A percentile compares a stretch with the other conserved stretches of the same genome.
Conservation (phyloP, 2,888 invertebrate species). For the Ischnura elegans region DNA sequence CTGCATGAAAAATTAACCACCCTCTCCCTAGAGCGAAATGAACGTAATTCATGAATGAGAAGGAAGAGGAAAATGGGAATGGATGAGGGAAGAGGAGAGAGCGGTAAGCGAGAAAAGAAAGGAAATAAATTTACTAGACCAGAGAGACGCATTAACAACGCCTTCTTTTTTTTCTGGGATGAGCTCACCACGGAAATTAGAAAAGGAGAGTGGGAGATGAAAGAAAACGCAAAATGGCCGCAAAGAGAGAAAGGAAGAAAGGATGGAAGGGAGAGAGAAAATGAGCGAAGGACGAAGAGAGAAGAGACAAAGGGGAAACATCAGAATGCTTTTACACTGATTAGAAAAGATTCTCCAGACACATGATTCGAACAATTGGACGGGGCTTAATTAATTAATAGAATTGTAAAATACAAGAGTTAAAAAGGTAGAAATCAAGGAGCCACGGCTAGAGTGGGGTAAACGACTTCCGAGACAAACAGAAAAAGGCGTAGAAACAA, state of each 20-base stretch:
- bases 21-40: too few relatives aligned
- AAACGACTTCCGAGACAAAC: background rate
- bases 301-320: background rate
- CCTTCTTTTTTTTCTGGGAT: background rate
- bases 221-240: background rate
- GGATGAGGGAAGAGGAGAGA: background rate
- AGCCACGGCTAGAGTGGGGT: background rate
- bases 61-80: background rate
- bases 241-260: background rate
- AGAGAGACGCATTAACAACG: background rate
- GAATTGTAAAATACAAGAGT: background rate
- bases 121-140: background rate
- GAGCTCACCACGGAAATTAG: background rate
- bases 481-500: background rate
- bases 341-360: background rate
- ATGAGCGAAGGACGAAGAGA: background rate
- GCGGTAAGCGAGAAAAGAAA: background rate
- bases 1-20: too few relatives aligned
- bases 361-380: background rate
- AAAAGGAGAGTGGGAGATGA: background rate
- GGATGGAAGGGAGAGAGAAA: background rate
- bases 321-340: constrained; percentile 14
- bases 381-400: background rate
- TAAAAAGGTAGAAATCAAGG: background rate
- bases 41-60: too few relatives aligned